Evolutionary conservation across 2,113 vertebrate species (phyloP).

Genomic region (Struthidea cinerea): DNA sequence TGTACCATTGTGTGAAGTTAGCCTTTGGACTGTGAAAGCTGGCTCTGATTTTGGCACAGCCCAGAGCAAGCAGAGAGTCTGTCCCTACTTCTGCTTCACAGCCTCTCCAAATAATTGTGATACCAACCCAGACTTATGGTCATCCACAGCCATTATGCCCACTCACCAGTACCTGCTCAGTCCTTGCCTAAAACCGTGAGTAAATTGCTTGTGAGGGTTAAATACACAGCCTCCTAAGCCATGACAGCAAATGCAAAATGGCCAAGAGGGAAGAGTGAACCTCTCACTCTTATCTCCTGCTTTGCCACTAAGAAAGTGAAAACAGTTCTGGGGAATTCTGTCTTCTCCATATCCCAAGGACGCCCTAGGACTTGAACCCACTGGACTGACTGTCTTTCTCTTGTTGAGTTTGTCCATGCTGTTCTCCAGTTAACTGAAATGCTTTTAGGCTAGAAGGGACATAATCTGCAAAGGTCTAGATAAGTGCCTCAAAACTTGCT

Average conservation of each 20-base stretch:
- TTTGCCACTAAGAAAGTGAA: neutral
- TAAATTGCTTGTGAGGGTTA: neutral
- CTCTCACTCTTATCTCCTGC: neutral
- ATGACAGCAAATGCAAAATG: neutral
- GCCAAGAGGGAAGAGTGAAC: neutral
- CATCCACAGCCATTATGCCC: neutral
- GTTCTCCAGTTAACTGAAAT: neutral
- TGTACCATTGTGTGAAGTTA: neutral
- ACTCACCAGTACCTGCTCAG: neutral
- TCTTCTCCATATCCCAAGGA: neutral
- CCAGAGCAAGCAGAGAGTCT: neutral
- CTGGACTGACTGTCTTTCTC: neutral
- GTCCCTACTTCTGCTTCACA: neutral
- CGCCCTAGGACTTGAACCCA: neutral
- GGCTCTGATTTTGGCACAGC: neutral
- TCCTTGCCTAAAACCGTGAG: neutral
- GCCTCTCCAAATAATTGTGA: neutral
- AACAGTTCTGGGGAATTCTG: neutral
- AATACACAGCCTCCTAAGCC: neutral
- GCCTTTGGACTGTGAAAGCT: neutral
- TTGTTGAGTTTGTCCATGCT: neutral
- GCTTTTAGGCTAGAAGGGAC: neutral
- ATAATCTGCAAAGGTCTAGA: neutral
- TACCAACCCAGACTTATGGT: neutral
- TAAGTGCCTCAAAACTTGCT: neutral